Percentiles rank a stretch among this genome's conserved stretches.
Evolutionary conservation across 2,888 invertebrate species (phyloP).

Genomic region (Endotricha flammealis): DNA sequence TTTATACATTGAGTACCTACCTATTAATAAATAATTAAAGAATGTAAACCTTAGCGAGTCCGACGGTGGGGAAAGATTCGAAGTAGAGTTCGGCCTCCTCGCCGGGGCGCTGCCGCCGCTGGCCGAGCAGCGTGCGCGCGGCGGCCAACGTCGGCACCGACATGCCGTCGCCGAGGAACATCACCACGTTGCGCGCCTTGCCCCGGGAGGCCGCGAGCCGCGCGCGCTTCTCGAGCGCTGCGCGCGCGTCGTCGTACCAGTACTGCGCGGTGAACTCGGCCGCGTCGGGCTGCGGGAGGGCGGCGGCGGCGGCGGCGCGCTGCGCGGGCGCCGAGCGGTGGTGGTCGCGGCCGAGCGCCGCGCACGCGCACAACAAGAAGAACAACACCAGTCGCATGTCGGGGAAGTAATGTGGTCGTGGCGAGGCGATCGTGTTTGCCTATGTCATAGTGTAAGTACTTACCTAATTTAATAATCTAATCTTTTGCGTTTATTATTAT

Average conservation of each 20-base stretch:
- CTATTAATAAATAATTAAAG: no score
- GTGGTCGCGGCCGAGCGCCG: constrained; percentile 1
- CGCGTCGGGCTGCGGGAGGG: constrained; percentile 1
- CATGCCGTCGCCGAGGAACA: constrained; percentile 87
- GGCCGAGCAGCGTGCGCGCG: constrained; percentile 79
- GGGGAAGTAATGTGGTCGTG: no score
- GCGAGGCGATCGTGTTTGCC: no score
- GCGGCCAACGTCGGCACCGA: constrained; percentile 82
- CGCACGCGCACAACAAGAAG: not conserved
- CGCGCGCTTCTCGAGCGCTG: not conserved
- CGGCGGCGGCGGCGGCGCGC: not conserved
- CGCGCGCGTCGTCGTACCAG: not conserved
- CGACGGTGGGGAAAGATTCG: constrained; percentile 80
- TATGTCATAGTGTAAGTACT: no score
- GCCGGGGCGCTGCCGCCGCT: constrained; percentile 64
- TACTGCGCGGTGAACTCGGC: constrained; percentile 3
- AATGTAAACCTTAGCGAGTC: constrained; percentile 80
- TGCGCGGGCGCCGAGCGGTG: not conserved
- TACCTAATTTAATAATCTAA: no score
- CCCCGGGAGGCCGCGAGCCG: constrained; percentile 23
- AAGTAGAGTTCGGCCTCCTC: constrained; percentile 79
- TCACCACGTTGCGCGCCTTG: constrained; percentile 78
- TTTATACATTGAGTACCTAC: no score
- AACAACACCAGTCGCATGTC: constrained; percentile 1
- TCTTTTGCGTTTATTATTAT: no score